Evolutionary conservation across 2,797 vertebrate genomes (phyloP).

Genomic region (Rhinella marina): DNA sequence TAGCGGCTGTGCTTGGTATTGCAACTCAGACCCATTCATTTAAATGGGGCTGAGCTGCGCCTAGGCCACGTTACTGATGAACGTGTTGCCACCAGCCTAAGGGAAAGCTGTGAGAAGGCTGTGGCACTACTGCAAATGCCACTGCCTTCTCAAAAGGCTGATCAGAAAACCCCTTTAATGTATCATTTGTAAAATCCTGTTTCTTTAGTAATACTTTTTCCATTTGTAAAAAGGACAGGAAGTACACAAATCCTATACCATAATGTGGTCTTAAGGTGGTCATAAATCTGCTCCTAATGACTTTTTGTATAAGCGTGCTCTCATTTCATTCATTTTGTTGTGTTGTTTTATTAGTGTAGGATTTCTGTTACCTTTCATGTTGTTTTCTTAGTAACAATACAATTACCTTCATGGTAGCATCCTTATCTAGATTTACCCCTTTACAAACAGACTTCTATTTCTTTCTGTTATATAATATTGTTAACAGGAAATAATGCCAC

Average conservation of each 20-base stretch:
- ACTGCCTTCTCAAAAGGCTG: no score
- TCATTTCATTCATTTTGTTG: not conserved
- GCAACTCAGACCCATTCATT: no score
- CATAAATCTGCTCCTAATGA: not conserved
- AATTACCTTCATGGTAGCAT: not conserved
- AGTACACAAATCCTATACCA: not conserved
- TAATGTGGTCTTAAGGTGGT: not conserved
- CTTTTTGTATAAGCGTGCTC: not conserved
- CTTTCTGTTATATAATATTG: not conserved
- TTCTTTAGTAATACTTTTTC: not conserved
- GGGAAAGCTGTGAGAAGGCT: no score
- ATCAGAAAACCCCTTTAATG: no score
- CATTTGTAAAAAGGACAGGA: not conserved
- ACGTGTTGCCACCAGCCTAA: no score
- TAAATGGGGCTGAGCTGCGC: no score
- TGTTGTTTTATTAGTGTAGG: not conserved
- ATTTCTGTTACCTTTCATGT: conserved; percentile 18
- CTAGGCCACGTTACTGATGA: no score
- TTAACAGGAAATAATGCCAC: not conserved
- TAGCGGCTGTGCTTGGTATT: no score
- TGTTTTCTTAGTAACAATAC: conserved; percentile 1
- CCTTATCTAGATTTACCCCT: not conserved
- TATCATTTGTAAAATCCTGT: not conserved
- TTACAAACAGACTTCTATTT: not conserved
- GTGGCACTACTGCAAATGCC: no score